Evolutionary conservation across 64 coral and sea anemone genomes (phyloP), one percentile per base, ranked within the genome.

Genomic region (Orbicella faveolata): DNA sequence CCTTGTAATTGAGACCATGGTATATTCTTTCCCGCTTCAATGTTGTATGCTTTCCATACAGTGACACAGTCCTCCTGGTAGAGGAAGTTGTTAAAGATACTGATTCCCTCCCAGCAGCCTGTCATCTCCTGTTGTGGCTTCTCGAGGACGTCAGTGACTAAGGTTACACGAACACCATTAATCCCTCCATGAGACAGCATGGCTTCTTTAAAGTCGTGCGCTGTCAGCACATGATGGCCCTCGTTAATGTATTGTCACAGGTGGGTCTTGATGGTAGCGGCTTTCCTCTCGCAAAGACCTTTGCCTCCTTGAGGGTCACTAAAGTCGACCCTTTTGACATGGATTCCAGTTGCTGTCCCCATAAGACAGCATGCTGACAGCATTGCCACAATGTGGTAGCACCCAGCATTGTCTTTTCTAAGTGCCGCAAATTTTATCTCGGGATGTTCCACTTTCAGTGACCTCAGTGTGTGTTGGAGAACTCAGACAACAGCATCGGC

Each of bases 351-450:
- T 34, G 34, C 12, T 39, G 64, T 41, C n/a, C 34, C 76, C 76
- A 80, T 89, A 25, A 79, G 37, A 25, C 14, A 13, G 73, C 63
- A 87, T 16, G 61, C 23, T 26, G 78, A 20, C 30, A 89, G n/a
- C 48, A 89, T 80, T 51, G 25, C 2, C 21, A 7, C 76, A 59
- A 16, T 80, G 62, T 90, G 88, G 39, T 90, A 90, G 48, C 88
- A 90, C 20, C 88, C 76, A 36, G 88, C 88, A 77, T 81, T 90
- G 88, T 90, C 77, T 77, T 75, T 57, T 48, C 41, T 48, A 3
- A 48, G 41, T 48, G 41, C 41, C 41, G 41, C 41, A 48, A 48
- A 48, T 48, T 48, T 48, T 5, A 34, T 33, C 19, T 83, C 14
- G 14, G 59, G 64, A 63, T 59, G 6, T 26, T 73, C 25, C 41